A percentile compares a stretch with the other conserved stretches of the same genome.
Conservation (phyloP, 2,113 vertebrate genomes). For the Myrmophylax atrothorax region DNA sequence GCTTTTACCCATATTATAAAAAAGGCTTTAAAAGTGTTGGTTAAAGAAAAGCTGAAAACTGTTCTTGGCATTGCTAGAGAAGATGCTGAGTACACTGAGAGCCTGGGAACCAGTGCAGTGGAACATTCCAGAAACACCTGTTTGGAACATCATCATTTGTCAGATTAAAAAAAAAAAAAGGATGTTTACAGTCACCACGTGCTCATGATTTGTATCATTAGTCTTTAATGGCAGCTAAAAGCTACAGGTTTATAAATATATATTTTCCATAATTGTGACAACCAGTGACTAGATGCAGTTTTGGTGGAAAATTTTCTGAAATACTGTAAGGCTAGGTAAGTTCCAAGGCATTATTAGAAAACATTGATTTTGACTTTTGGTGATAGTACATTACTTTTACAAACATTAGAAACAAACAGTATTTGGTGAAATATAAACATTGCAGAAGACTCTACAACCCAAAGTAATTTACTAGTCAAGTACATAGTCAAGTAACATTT, state of each 20-base stretch:
- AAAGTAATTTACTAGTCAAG: not conserved
- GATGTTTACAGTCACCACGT: not conserved
- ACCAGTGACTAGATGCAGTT: slow-evolving; percentile 15
- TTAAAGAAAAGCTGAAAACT: not conserved
- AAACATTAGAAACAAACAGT: slow-evolving; percentile 41
- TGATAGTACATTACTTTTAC: not conserved
- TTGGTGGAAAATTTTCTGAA: slow-evolving; percentile 49
- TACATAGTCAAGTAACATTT: not conserved
- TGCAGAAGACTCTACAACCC: slow-evolving; percentile 14
- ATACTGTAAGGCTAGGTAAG: slow-evolving; percentile 64
- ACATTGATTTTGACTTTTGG: not conserved
- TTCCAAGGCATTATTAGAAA: slow-evolving; percentile 70
- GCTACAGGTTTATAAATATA: slow-evolving; percentile 62
- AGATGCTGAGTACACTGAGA: not conserved
- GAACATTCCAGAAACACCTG: not conserved
- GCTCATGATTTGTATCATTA: not conserved
- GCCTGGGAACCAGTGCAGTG: not conserved
- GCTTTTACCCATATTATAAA: not conserved
- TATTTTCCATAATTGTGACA: slow-evolving; percentile 26
- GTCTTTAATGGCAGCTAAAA: slow-evolving; percentile 58
- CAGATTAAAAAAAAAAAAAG: not conserved
- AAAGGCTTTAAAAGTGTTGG: not conserved
- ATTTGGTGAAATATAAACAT: slow-evolving; percentile 11
- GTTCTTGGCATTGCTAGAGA: not conserved
- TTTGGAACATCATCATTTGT: not conserved